Evolutionary conservation across 2,797 vertebrate species (phyloP), one percentile per base, ranked within the genome.

Genomic region (Manis pentadactyla): DNA sequence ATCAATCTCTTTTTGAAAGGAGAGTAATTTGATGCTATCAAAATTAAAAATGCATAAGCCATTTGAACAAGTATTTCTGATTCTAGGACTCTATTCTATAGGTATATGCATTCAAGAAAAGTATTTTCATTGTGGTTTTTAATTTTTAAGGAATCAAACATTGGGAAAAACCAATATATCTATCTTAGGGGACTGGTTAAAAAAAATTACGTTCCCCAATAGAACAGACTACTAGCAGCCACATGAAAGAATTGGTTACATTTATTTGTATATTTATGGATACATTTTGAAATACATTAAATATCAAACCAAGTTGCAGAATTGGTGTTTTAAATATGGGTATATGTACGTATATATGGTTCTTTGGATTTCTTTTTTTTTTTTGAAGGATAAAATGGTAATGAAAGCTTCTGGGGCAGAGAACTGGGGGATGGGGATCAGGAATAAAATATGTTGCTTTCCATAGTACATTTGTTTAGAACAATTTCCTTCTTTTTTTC

Each of bases 351-450:
- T 64, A n/a, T 29, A 8, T 7, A 5, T 9, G 13, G 4, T 34
- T 77, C 42, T 87, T 14, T 12, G 89, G 59, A 23, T 68, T 93
- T 68, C 34, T 84, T 69, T n/a, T 77, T 68, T 42, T 84, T 69
- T n/a, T 77, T 37, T 29, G 7, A 69, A 75, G 53, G 57, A 23
- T 55, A 51, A 91, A 82, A 87, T 51, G 7, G 15, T 83, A 37
- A 78, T 66, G 64, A 68, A 74, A 63, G 11, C 13, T 68, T 69
- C 3, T 27, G 25, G 74, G 18, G 42, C 92, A 71, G 53, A 39
- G n/a, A 37, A 31, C 15, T 2, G 2, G 55, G 19, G 12, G 12
- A 27, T 1, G 6, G 2, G 4, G 6, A 1, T 69, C 46, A 79
- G 82, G n/a, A 95, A 69, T 55, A 71, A 82, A 74, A 34, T 6